Conservation (phyloP, 2,888 invertebrate species). For the Drosophila suboccidentalis region DNA sequence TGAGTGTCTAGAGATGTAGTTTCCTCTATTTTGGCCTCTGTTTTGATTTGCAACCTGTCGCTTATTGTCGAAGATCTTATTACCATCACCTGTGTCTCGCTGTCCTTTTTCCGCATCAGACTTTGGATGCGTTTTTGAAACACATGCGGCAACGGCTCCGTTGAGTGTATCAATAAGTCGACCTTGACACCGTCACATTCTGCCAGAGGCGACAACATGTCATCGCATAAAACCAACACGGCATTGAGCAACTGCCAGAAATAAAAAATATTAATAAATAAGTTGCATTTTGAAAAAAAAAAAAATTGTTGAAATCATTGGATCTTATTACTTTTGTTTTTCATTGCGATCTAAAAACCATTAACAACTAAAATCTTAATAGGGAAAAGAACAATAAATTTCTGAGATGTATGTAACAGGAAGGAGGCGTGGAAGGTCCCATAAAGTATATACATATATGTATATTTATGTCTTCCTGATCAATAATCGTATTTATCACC, state of each 20-base stretch:
- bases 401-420: no score
- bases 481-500: no score
- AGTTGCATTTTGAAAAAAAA: no score
- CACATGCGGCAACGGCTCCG: slow-evolving; percentile 26
- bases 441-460: no score
- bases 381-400: no score
- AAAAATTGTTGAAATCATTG: no score
- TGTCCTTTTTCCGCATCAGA: background rate
- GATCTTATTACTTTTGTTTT: no score
- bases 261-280: background rate
- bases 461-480: no score
- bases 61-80: background rate
- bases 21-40: background rate
- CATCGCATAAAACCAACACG: slow-evolving; percentile 28
- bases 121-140: slow-evolving; percentile 30
- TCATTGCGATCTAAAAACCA: no score
- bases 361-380: no score
- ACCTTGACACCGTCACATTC: background rate
- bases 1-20: background rate
- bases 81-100: slow-evolving; percentile 18
- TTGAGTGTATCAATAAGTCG: slow-evolving; percentile 29
- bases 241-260: slow-evolving; percentile 23
- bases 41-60: background rate
- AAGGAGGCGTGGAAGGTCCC: no score
- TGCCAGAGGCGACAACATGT: slow-evolving; percentile 9